These are phyloP conservation scores for Huso huso DNA, from an alignment of 2,797 vertebrate species.

Conservation along the genomic window DNA sequence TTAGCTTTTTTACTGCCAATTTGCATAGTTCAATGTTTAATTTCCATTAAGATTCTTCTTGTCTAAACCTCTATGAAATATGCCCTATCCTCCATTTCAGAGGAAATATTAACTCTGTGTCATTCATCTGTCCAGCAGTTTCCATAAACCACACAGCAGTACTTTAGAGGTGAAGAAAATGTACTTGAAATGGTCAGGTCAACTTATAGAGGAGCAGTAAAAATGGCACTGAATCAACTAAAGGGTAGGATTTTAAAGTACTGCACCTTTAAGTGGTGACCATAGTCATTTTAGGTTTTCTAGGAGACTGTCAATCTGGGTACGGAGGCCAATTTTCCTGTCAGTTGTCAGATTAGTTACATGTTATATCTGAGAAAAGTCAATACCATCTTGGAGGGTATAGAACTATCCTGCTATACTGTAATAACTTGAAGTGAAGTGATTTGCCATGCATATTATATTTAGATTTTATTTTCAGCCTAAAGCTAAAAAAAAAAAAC, in stretches of 20 bases:
- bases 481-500: not conserved
- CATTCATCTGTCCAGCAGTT: slow-evolving; percentile 19
- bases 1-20: no score
- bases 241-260: slow-evolving; percentile 21
- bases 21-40: no score
- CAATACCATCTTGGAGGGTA: slow-evolving; percentile 7
- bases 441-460: no score
- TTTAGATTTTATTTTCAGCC: not conserved
- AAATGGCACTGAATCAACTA: no score
- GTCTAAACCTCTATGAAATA: no score
- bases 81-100: no score
- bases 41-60: no score
- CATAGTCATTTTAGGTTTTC: slow-evolving; percentile 32
- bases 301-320: slow-evolving; percentile 37
- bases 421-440: no score
- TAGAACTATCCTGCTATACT: no score
- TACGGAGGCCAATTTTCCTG: slow-evolving; percentile 46
- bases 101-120: not conserved
- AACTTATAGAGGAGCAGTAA: no score
- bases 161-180: slow-evolving; percentile 24
- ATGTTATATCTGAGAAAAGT: slow-evolving; percentile 29
- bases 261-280: not conserved
- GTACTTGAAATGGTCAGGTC: no score
- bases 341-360: slow-evolving; percentile 60
- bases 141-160: slow-evolving; percentile 24